Conservation (phyloP, 2,888 invertebrate genomes). For the Zootermopsis nevadensis region DNA sequence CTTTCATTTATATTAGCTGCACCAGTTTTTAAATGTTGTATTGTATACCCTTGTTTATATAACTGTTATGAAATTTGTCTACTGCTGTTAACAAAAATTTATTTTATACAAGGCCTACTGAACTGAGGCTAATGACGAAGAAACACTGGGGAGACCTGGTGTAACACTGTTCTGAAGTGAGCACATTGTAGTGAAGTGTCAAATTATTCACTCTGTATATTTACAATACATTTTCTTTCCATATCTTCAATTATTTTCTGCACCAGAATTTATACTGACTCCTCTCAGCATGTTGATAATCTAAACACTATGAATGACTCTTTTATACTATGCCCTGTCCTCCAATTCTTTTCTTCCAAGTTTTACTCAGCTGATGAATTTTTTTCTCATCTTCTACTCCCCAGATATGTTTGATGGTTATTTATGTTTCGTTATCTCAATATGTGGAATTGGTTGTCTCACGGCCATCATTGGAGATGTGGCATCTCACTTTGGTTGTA, state of each 20-base stretch:
- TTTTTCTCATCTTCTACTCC: conserved; percentile 42
- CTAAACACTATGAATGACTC: conserved; percentile 8
- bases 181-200: conserved; percentile 19
- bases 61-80: no score
- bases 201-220: conserved; percentile 11
- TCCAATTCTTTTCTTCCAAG: neutral
- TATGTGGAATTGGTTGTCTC: conserved; percentile 68
- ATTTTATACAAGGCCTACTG: no score
- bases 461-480: conserved; percentile 73
- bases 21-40: no score
- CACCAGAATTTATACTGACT: neutral
- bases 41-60: no score
- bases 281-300: conserved; percentile 8
- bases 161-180: neutral
- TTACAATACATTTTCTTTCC: conserved; percentile 9
- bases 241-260: neutral
- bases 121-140: neutral
- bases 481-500: conserved; percentile 72
- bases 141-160: conserved; percentile 14
- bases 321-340: neutral
- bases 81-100: no score
- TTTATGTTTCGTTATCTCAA: conserved; percentile 61
- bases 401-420: conserved; percentile 53
- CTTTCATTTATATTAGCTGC: no score
- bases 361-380: neutral